Evolutionary conservation across 2,888 invertebrate genomes (phyloP).

Genomic region (Augochlorella aurata): DNA sequence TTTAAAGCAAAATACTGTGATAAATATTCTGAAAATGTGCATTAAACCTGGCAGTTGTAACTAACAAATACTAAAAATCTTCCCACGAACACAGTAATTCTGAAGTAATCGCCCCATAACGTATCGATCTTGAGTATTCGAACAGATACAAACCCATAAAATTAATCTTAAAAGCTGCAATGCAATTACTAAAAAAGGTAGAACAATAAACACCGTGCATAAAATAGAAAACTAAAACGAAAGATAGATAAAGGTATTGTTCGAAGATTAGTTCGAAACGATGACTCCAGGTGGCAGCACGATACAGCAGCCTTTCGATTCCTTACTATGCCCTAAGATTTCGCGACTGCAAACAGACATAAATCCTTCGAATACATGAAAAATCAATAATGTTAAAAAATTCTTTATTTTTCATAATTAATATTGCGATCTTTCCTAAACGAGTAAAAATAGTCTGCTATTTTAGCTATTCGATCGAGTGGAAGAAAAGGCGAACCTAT

Average conservation of each 20-base stretch:
- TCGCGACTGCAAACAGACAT: not conserved
- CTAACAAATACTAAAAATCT: too few species aligned
- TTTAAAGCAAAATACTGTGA: not conserved
- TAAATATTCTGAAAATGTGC: too few species aligned
- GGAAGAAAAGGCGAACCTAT: not conserved
- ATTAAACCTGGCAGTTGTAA: too few species aligned
- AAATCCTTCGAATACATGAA: not conserved
- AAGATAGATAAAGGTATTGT: constrained; percentile 55
- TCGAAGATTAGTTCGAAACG: constrained; percentile 58
- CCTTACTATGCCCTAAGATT: not conserved
- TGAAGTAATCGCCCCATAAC: not conserved
- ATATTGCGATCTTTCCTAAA: not conserved
- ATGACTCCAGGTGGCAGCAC: constrained; percentile 71
- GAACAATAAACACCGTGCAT: not conserved
- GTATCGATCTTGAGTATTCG: not conserved
- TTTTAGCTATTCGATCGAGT: not conserved
- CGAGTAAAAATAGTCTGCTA: too few species aligned
- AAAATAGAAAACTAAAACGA: not conserved
- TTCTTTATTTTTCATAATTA: not conserved
- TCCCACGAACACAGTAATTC: not conserved
- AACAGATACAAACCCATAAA: too few species aligned
- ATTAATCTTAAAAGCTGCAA: not conserved
- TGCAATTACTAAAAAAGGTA: not conserved
- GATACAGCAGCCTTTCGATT: constrained; percentile 52
- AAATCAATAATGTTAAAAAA: not conserved